These are phyloP conservation scores for Dascyllus trimaculatus DNA, from an alignment of 2,113 vertebrate genomes.

Conservation along the genomic window DNA sequence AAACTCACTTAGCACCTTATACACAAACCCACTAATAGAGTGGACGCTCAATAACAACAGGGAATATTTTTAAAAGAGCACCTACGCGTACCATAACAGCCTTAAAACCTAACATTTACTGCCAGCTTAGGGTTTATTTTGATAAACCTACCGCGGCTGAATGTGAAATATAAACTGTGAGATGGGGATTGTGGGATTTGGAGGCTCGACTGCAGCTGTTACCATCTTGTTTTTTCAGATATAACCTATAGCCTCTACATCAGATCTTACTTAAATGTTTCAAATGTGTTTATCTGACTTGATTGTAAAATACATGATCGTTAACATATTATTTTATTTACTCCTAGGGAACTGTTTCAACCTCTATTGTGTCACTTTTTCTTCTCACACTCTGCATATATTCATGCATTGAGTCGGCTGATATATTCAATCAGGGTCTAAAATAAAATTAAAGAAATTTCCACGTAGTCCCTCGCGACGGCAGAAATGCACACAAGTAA, in stretches of 20 bases:
- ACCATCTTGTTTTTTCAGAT: too few relatives aligned
- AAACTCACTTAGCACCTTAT: conserved; percentile 48
- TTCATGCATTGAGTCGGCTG: too few relatives aligned
- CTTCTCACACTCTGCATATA: too few relatives aligned
- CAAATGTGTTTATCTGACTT: not conserved
- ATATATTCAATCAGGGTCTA: too few relatives aligned
- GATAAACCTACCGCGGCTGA: not conserved
- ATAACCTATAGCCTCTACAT: too few relatives aligned
- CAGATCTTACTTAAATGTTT: conserved; percentile 13
- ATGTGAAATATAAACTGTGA: conserved; percentile 35
- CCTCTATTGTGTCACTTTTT: too few relatives aligned
- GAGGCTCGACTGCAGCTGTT: conserved; percentile 15
- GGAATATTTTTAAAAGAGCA: conserved; percentile 8
- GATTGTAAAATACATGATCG: not conserved
- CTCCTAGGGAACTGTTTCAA: too few relatives aligned
- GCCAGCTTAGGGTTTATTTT: conserved; percentile 18
- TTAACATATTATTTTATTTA: not conserved
- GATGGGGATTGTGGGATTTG: conserved; percentile 15
- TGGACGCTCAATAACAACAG: conserved; percentile 13
- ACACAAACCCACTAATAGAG: conserved; percentile 23
- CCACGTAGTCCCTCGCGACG: not conserved
- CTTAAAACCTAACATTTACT: conserved; percentile 19
- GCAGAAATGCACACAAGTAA: conserved; percentile 1
- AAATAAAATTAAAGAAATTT: not conserved
- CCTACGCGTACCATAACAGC: not conserved